Evolutionary conservation across 2,888 invertebrate species (phyloP).

Genomic region (Pogonocherus hispidulus): DNA sequence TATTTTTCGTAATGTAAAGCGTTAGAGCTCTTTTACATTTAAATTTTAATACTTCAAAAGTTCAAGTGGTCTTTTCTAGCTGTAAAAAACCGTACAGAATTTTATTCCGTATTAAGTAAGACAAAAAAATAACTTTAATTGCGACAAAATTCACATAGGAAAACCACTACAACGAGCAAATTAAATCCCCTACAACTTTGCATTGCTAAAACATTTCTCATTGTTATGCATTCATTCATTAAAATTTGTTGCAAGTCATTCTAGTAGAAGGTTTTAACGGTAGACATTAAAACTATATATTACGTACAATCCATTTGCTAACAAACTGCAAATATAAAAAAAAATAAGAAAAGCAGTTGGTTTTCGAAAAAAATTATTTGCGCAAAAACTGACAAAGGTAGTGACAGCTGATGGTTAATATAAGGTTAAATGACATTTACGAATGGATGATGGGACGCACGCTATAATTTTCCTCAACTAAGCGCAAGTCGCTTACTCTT

Average conservation of each 20-base stretch:
- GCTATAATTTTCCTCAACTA: too few relatives aligned
- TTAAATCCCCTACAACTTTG: conserved; percentile 20
- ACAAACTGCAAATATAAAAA: too few relatives aligned
- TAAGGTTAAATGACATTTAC: too few relatives aligned
- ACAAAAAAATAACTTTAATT: conserved; percentile 4
- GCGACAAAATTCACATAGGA: conserved; percentile 4
- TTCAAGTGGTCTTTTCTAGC: conserved; percentile 36
- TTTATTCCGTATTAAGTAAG: neutral
- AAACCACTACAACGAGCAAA: conserved; percentile 18
- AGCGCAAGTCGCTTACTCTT: too few relatives aligned
- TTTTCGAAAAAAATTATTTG: too few relatives aligned
- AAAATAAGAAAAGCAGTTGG: too few relatives aligned
- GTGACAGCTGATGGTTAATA: too few relatives aligned
- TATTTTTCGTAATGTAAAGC: conserved; percentile 50
- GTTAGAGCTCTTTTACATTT: conserved; percentile 49
- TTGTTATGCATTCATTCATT: conserved; percentile 10
- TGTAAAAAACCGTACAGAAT: conserved; percentile 13
- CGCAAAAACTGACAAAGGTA: too few relatives aligned
- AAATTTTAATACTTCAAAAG: conserved; percentile 53
- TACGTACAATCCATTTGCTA: neutral
- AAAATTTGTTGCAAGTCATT: neutral
- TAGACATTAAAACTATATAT: neutral
- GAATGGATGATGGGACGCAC: too few relatives aligned
- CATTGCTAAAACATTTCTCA: conserved; percentile 13
- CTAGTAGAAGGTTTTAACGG: neutral